Conservation (phyloP, 2,888 invertebrate genomes). For the Clanis bilineata region DNA sequence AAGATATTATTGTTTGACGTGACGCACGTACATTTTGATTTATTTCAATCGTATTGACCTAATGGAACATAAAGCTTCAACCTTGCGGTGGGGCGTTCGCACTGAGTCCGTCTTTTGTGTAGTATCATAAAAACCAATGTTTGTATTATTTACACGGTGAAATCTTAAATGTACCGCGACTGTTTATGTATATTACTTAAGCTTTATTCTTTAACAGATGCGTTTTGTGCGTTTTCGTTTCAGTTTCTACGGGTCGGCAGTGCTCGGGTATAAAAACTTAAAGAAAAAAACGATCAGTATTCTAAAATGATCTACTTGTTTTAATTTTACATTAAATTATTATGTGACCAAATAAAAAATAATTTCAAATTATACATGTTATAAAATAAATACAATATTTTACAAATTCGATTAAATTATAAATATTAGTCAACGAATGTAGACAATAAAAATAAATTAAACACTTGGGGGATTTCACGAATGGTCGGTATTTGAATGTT, state of each 20-base stretch:
- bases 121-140: too few relatives aligned
- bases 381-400: too few relatives aligned
- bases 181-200: neutral
- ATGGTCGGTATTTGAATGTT: slow-evolving; percentile 12
- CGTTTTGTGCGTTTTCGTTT: slow-evolving; percentile 1
- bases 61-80: neutral
- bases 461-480: slow-evolving; percentile 34
- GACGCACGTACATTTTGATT: neutral
- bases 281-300: neutral
- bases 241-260: slow-evolving; percentile 14
- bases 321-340: too few relatives aligned
- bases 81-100: neutral
- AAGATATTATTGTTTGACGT: slow-evolving; percentile 12
- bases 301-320: neutral
- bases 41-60: neutral
- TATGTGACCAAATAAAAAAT: neutral
- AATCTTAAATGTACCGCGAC: neutral
- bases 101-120: neutral
- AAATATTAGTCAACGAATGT: slow-evolving; percentile 27
- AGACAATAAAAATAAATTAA: slow-evolving; percentile 35
- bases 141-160: too few relatives aligned
- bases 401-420: neutral
- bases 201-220: neutral
- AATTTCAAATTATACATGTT: neutral
- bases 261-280: neutral